phyloP scores from a whole-genome alignment of 1,140 invertebrate genomes.

The Pemphigus obesinymphae region DNA sequence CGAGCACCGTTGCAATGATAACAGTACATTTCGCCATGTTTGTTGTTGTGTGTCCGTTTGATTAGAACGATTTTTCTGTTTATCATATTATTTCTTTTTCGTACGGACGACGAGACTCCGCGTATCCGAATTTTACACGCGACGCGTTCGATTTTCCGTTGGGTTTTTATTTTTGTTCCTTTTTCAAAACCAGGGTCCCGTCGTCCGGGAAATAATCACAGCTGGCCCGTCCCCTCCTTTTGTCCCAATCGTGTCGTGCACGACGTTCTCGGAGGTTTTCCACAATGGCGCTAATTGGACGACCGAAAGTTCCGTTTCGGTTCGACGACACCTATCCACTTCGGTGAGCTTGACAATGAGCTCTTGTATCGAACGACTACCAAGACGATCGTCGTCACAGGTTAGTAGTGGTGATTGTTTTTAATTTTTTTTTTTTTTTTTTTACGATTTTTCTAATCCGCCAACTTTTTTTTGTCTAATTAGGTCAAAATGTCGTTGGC shows the following conservation, averaged over 20 bases:
- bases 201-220: not conserved
- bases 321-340: not conserved
- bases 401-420: not conserved
- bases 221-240: not conserved
- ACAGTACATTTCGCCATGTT: conserved; percentile 37
- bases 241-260: not conserved
- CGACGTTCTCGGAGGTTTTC: not conserved
- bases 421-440: not conserved
- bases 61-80: conserved; percentile 4
- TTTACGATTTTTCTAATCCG: not conserved
- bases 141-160: not conserved
- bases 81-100: not conserved
- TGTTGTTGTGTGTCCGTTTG: conserved; percentile 33
- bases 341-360: not conserved
- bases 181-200: not conserved
- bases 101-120: not conserved
- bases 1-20: conserved; percentile 15
- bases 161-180: not conserved
- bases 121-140: not conserved
- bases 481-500: not conserved
- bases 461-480: not conserved
- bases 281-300: conserved; percentile 7
- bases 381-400: not conserved
- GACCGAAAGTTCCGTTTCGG: not conserved
- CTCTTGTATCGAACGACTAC: not conserved